These are phyloP conservation scores for Seladonia tumulorum DNA, from an alignment of 2,888 invertebrate species.

Conservation along the genomic window DNA sequence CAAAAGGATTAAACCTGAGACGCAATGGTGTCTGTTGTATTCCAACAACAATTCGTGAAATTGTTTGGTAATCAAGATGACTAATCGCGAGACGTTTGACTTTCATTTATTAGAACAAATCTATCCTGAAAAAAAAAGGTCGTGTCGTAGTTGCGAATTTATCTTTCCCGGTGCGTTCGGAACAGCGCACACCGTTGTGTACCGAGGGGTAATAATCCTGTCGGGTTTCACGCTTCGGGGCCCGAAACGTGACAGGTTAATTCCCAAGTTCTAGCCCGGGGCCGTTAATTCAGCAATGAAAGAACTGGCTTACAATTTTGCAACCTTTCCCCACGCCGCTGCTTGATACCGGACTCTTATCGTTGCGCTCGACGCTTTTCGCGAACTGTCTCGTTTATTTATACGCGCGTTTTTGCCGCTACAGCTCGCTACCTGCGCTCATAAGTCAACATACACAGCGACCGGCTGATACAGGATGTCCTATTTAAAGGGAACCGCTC, in stretches of 20 bases:
- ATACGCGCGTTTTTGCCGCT: background rate
- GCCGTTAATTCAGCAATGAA: constrained; percentile 44
- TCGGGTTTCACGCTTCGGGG: constrained; percentile 27
- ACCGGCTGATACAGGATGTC: too few relatives aligned
- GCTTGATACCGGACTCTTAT: background rate
- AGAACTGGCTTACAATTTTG: constrained; percentile 1
- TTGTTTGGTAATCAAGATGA: background rate
- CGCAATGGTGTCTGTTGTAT: too few relatives aligned
- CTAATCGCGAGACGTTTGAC: background rate
- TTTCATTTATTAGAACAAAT: background rate
- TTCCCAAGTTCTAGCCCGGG: constrained; percentile 11
- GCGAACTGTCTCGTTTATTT: constrained; percentile 34
- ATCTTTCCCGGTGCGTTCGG: constrained; percentile 32
- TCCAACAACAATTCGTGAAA: too few relatives aligned
- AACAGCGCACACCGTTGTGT: constrained; percentile 25
- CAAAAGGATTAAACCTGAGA: too few relatives aligned
- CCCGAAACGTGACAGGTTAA: constrained; percentile 35
- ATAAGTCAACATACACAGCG: background rate
- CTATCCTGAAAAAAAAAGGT: background rate
- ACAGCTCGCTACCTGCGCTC: background rate
- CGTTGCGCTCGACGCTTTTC: background rate
- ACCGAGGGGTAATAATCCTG: constrained; percentile 43
- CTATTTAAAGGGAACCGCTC: background rate
- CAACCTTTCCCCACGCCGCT: background rate
- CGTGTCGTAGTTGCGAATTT: background rate